Conservation (phyloP, 2,113 vertebrate genomes). For the Lontra canadensis region DNA sequence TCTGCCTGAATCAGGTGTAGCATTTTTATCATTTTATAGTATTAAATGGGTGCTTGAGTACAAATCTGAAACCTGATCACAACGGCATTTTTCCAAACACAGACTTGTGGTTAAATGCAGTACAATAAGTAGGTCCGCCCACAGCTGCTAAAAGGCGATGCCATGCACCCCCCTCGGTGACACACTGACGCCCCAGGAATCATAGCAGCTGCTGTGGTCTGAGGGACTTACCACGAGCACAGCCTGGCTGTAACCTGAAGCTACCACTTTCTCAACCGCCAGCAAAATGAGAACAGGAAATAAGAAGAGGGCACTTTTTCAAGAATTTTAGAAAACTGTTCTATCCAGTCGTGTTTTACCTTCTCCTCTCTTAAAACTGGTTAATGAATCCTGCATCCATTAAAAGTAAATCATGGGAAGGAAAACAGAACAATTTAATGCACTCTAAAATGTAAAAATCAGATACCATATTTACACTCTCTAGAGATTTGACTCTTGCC, state of each 20-base stretch:
- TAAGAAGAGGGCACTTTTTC: neutral
- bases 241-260: neutral
- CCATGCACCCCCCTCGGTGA: too few relatives aligned
- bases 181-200: neutral
- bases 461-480: neutral
- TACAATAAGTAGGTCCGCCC: neutral
- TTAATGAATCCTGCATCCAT: neutral
- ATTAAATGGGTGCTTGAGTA: neutral
- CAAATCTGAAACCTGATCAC: constrained; percentile 1
- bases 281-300: neutral
- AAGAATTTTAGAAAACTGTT: neutral
- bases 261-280: neutral
- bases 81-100: neutral
- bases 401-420: neutral
- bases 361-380: neutral
- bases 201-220: neutral
- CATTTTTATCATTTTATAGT: neutral
- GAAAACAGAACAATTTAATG: constrained; percentile 14
- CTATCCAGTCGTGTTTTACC: neutral
- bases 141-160: neutral
- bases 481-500: neutral
- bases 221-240: neutral
- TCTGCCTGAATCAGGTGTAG: neutral
- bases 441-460: neutral
- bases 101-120: neutral